phyloP scores from a whole-genome alignment of 2,888 invertebrate genomes.

The Pterobdella sp. region DNA sequence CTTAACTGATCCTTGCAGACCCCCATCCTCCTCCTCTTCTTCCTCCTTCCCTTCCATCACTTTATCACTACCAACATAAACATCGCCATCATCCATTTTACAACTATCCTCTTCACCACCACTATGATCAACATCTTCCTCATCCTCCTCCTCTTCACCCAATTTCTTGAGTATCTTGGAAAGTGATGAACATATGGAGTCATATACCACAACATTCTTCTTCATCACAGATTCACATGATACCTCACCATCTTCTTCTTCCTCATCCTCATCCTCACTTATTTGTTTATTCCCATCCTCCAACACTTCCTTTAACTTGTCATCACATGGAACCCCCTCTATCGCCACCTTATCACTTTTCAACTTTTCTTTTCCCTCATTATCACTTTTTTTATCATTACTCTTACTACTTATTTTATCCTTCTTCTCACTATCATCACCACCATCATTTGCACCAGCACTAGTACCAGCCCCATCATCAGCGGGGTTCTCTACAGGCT shows the following conservation, averaged over 20 bases:
- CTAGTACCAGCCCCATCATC: not conserved
- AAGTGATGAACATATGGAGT: not conserved
- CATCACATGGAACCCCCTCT: not conserved
- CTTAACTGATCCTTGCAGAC: no score
- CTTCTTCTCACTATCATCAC: not conserved
- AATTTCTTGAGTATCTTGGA: not conserved
- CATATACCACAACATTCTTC: not conserved
- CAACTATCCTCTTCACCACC: not conserved
- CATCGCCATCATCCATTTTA: not conserved
- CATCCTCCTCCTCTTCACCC: conserved; percentile 12
- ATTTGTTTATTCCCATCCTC: not conserved
- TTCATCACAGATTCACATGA: not conserved
- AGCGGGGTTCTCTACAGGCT: not conserved
- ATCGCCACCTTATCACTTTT: not conserved
- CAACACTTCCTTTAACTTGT: not conserved
- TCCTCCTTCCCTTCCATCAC: not conserved
- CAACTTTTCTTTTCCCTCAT: not conserved
- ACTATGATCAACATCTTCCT: not conserved
- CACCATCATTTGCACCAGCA: not conserved
- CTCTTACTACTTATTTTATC: no score
- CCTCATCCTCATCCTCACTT: not conserved
- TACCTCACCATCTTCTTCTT: not conserved
- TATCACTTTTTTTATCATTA: not conserved
- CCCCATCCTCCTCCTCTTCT: not conserved
- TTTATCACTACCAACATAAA: not conserved